Evolutionary conservation across 2,113 vertebrate species (phyloP).

Genomic region (Mormyrus iriodes): DNA sequence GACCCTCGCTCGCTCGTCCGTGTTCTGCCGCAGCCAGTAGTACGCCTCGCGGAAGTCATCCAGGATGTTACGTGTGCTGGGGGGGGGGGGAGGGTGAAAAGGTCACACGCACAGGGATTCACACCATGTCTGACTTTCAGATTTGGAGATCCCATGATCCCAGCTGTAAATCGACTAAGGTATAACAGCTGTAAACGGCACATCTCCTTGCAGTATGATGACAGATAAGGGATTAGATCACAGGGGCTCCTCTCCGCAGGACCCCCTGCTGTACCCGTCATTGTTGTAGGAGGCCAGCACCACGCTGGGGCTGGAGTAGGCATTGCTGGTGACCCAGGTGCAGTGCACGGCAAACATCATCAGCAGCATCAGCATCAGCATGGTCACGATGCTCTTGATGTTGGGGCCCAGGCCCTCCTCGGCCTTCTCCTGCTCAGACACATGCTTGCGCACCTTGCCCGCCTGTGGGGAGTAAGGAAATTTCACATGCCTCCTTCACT

Average conservation of each 20-base stretch:
- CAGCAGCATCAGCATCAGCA: slow-evolving; percentile 95
- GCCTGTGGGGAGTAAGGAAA: slow-evolving; percentile 65
- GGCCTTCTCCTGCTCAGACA: slow-evolving; percentile 91
- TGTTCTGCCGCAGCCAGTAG: slow-evolving; percentile 97
- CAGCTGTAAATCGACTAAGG: not conserved
- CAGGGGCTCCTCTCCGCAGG: not conserved
- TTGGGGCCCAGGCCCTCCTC: slow-evolving; percentile 95
- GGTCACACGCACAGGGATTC: not conserved
- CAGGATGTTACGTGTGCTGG: slow-evolving; percentile 89
- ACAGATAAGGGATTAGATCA: not conserved
- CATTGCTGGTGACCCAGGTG: slow-evolving; percentile 98
- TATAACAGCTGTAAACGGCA: not conserved
- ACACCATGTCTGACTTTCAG: not conserved
- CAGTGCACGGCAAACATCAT: slow-evolving; percentile 99
- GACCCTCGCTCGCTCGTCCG: slow-evolving; percentile 88
- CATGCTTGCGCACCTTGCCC: slow-evolving; percentile 95
- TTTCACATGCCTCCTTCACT: not conserved
- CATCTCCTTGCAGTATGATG: not conserved
- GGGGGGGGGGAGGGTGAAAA: not conserved
- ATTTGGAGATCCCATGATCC: not conserved
- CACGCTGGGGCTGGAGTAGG: slow-evolving; percentile 95
- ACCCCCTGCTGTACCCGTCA: slow-evolving; percentile 73
- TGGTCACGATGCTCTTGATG: slow-evolving; percentile 95
- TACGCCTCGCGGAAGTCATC: slow-evolving; percentile 99
- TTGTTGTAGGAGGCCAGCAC: slow-evolving; percentile 96